Base-by-base conservation (phyloP, 2,113 vertebrate species). In the Tupaia chinensis region DNA sequence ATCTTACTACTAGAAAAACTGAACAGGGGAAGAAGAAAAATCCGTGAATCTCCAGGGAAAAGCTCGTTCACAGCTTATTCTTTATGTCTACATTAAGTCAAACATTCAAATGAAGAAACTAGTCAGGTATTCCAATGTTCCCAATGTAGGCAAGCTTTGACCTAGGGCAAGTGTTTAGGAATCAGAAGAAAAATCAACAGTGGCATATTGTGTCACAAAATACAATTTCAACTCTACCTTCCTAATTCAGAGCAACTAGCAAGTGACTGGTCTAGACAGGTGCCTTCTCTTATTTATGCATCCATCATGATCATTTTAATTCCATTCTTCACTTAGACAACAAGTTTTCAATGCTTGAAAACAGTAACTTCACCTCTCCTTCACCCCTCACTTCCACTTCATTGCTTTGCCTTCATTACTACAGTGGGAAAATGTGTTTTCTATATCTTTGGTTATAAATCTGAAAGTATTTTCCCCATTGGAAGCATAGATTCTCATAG, bases 371-470 rank as follows among this genome's bases (percentile, higher is more conserved):
- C 61, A 81, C 87, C 83, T 95, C 70, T 95, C 66, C 53, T 94
- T 96, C 91, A 95, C 76, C 76, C 8, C 61, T 93, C 34, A 66
- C 72, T 97, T 96, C 68, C 34, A 89, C 56, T 91, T 96, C 87
- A 93, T 87, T 94, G 53, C 61, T 94, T 63, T 89, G 7, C 16
- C 34, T 44, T 94, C 23, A 91, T 89, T 10, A 15, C 66, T 70
- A 27, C 6, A 77, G 60, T 44, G 73, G 60, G 74, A 95, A 94
- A 96, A 95, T 91, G n/a, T 91, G 27, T 92, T 96, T 96, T 87
- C 83, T 77, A 53, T 89, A 60, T 34, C 73, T 90, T 95, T 95
- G 19, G 25, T 76, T 93, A 81, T 69, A 93, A 96, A 83, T 32
- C 27, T 89, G 77, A 96, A 98, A 91, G 65, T 61, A 89, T 87